phyloP scores from a whole-genome alignment of 2,797 vertebrate species.

The Sardinella longiceps region DNA sequence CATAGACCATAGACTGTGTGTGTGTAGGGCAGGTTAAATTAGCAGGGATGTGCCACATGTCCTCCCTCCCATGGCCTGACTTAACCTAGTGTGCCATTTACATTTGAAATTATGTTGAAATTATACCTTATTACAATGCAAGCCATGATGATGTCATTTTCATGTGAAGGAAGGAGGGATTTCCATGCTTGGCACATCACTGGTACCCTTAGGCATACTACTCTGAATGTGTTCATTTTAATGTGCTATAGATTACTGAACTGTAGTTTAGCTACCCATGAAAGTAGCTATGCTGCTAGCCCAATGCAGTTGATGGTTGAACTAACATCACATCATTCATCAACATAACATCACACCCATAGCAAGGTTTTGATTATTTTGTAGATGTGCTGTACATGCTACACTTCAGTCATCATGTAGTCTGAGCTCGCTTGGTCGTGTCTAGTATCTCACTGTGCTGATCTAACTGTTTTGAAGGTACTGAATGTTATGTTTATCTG shows the following conservation, averaged over 20 bases:
- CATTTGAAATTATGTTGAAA: too few relatives aligned
- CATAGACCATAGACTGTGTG: conserved; percentile 45
- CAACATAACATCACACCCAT: not conserved
- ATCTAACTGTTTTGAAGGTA: not conserved
- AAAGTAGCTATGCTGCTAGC: not conserved
- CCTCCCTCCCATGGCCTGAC: not conserved
- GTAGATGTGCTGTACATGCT: not conserved
- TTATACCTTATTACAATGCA: too few relatives aligned
- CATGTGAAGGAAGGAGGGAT: not conserved
- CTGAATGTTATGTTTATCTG: not conserved
- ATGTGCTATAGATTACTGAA: not conserved
- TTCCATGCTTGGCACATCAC: not conserved
- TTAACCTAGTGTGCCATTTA: not conserved
- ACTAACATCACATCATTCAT: too few relatives aligned
- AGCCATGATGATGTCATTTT: not conserved
- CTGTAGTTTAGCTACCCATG: not conserved
- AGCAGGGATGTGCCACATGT: not conserved
- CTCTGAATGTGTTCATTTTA: not conserved
- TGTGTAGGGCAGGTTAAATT: not conserved
- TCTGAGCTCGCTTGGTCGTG: not conserved
- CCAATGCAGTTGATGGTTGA: not conserved
- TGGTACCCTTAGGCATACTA: not conserved
- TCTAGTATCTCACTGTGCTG: not conserved
- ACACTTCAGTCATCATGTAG: not conserved
- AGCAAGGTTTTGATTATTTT: not conserved